These are phyloP conservation scores for Eptesicus fuscus DNA, from an alignment of 2,113 vertebrate species.

Conservation along the genomic window DNA sequence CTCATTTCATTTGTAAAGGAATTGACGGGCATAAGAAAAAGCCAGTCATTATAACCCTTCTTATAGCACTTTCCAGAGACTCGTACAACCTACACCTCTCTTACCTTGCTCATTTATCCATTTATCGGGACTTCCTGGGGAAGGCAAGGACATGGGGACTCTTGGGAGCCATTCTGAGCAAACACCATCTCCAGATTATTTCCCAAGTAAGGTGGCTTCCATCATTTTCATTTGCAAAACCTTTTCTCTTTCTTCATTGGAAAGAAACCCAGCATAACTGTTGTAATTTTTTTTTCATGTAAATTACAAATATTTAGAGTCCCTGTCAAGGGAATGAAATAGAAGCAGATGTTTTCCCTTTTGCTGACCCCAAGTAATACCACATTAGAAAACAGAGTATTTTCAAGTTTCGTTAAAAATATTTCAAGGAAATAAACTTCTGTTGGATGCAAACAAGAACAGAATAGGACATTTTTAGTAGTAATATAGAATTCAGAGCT, in stretches of 20 bases:
- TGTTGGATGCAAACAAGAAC: slow-evolving; percentile 52
- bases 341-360: slow-evolving; percentile 70
- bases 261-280: slow-evolving; percentile 48
- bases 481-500: slow-evolving; percentile 20
- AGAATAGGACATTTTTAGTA: background rate
- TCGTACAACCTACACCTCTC: background rate
- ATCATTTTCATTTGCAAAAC: slow-evolving; percentile 50
- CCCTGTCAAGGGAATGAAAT: slow-evolving; percentile 62
- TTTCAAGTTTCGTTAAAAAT: slow-evolving; percentile 57
- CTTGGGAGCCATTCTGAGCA: background rate
- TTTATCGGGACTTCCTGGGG: background rate
- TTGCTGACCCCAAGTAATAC: slow-evolving; percentile 47
- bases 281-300: slow-evolving; percentile 67
- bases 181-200: background rate
- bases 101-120: background rate
- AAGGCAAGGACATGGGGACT: background rate
- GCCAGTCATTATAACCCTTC: background rate
- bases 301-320: slow-evolving; percentile 74
- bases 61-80: background rate
- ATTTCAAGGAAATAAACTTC: slow-evolving; percentile 61
- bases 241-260: slow-evolving; percentile 45
- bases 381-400: slow-evolving; percentile 66
- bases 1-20: background rate
- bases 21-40: background rate
- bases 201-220: slow-evolving; percentile 26